Evolutionary conservation across 2,888 invertebrate genomes (phyloP), one percentile per base, ranked within the genome.

Genomic region (Monoplex corrugatus): DNA sequence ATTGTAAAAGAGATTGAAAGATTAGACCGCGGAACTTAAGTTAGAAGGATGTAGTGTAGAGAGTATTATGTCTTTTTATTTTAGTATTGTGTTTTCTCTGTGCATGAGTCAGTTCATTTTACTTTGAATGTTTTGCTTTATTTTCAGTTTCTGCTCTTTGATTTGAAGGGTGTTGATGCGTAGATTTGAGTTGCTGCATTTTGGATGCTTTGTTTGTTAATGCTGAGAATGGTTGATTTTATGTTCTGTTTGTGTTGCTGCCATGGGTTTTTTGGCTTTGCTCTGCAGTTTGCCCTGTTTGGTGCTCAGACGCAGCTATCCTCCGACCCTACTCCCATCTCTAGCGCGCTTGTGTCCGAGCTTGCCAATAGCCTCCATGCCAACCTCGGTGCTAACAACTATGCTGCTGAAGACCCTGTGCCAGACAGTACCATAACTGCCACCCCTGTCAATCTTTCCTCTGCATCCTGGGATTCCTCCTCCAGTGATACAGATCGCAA

Each of bases 391-490:
- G 44, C 50, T 45, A 44, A 45, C 68, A 40, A n/a, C 72, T 68
- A 44, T 43, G n/a, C 83, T 63, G 68, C 38, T 44, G 68, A 83
- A 83, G 88, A 88, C 43, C 19, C 32, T 43, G 38, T 82, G 57
- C 40, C 82, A 5, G 87, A 80, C 16, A 63, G 87, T 57, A 50
- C 80, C 28, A 28, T 40, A n/a, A n/a, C 78, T 1, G 28, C 32
- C 8, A 38, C 78, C 43, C 80, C n/a, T 0, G 88, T 0, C n/a
- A 82, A 88, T 43, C 32, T 88, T 19, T 82, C 68, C 43, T 32
- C 45, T 13, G 72, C 82, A 5, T 88, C 88, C 38, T 88, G 88
- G 88, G 91, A 90, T 75, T 91, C 91, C 6, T 89, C 90, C 23
- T 92, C 92, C 32, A 88, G 87, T 84, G 89, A 90, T 57, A 40